Conservation (phyloP, 2,797 vertebrate genomes). For the Sebastes cheni region DNA sequence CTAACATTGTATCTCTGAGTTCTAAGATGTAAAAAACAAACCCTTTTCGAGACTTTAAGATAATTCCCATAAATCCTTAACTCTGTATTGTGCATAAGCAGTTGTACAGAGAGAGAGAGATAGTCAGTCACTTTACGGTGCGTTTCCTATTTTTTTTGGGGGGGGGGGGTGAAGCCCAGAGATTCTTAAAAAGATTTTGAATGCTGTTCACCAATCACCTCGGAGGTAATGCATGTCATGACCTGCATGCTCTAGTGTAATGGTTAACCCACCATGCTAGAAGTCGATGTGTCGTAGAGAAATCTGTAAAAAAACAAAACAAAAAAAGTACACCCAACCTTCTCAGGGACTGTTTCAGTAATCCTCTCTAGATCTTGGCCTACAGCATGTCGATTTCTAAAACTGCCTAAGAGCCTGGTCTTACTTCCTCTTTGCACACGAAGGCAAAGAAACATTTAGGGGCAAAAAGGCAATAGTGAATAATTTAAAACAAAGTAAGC, state of each 20-base stretch:
- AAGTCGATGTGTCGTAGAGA: slow-evolving; percentile 76
- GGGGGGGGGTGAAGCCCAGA: slow-evolving; percentile 48
- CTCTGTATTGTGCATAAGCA: slow-evolving; percentile 36
- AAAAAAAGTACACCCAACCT: slow-evolving; percentile 69
- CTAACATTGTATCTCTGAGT: slow-evolving; percentile 39
- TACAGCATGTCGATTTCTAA: slow-evolving; percentile 68
- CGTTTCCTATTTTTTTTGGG: slow-evolving; percentile 31
- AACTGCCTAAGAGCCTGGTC: slow-evolving; percentile 71
- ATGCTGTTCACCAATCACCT: slow-evolving; percentile 74
- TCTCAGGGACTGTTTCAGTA: slow-evolving; percentile 79
- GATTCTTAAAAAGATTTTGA: slow-evolving; percentile 56
- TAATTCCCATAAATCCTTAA: slow-evolving; percentile 42
- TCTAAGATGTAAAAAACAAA: slow-evolving; percentile 60
- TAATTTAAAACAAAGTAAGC: slow-evolving; percentile 70
- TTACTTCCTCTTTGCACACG: slow-evolving; percentile 75
- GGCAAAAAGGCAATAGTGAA: slow-evolving; percentile 74
- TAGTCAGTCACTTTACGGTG: slow-evolving; percentile 54
- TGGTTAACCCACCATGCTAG: slow-evolving; percentile 78
- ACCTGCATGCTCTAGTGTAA: slow-evolving; percentile 81
- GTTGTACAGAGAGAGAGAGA: slow-evolving; percentile 37
- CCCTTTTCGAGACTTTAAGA: slow-evolving; percentile 37
- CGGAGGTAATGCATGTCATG: slow-evolving; percentile 79
- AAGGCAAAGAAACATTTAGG: slow-evolving; percentile 69
- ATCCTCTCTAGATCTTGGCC: slow-evolving; percentile 73
- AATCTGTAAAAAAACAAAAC: slow-evolving; percentile 44